Base-by-base conservation (phyloP, 2,888 invertebrate species). In the Bellardia bayeri region DNA sequence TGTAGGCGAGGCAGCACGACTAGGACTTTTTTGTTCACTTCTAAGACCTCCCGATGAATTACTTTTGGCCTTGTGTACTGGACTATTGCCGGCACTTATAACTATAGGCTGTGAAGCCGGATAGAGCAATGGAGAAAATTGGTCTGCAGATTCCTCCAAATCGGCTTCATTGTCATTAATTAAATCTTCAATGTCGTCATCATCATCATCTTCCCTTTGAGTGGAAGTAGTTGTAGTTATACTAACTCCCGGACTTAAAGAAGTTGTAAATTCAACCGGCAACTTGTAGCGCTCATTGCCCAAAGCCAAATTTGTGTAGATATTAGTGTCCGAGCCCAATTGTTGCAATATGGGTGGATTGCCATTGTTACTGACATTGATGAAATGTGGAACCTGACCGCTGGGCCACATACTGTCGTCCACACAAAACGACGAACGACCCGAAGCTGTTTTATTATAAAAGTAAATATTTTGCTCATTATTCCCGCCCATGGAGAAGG, bases 121-220 rank as follows among this genome's bases (percentile, higher is more conserved):
- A 79, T 92, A 92, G 1, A 92, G 81, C 8, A 92, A 90, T 2
- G 92, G 93, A 9, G 92, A 93, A 87, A 92, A 92, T 56, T 92
- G 91, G 89, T 92, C 92, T 23, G 88, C 89, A 11, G 91, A 90
- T 89, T 93, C 91, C 49, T 90, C 91, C 56, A 91, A 90, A 54
- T 90, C 88, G n/a, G 82, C 87, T n/a, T 85, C 89, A 66, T 85
- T 86, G 23, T 80, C 85, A 78, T 76, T 69, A n/a, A 61, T 7
- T 3, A 63, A 75, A 30, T 86, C 85, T 9, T 85, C 82, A 0
- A 40, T 13, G 49, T 91, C 90, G 40, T 90, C 90, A 0, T 90
- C 90, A 0, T 85, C 81, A 13, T 68, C 85, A 6, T 49, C 72
- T 14, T 69, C 61, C 3, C 79, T 33, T 16, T 64, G 63, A 11